Base-by-base conservation (phyloP, 2,113 vertebrate genomes). In the Pseudolaguvia tuberculata region DNA sequence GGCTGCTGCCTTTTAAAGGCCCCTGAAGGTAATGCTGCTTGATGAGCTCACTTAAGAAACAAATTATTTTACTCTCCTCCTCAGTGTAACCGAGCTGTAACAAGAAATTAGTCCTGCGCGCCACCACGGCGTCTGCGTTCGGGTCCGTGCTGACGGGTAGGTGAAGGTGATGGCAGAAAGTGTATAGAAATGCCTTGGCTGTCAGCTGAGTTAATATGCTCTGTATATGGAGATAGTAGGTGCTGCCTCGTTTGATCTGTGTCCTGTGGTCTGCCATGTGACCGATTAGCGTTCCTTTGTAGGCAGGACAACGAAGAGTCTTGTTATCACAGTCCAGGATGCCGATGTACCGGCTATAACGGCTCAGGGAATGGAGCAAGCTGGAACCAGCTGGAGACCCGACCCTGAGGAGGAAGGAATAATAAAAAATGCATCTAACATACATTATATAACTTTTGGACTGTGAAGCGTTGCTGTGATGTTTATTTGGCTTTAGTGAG, bases 141-240 rank as follows among this genome's bases (percentile, higher is more conserved):
- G 59, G 70, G 56, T 92, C 90, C 59, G 88, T 80, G 0, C 84
- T 90, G 76, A 95, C 88, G 9, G 95, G 95, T 75, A 99, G 89
- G 85, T 99, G 97, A 80, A 97, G 88, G 80, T 97, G 94, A 66
- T 97, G 96, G 82, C 95, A 98, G 86, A 98, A 99, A 56, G 95
- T 88, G 23, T 93, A 93, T 70, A 99, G 92, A 88, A 98, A 98
- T 62, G 95, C 96, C 87, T 93, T 95, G 42, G 95, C 92, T 0
- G 89, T 92, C 15, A 99, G 91, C 83, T 92, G 92, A 59, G 94
- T 93, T 70, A 98, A 92, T 77, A 90, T 76, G 57, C 91, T 92
- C 86, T 96, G 95, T 18, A 95, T 82, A 3, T 98, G 96, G 80
- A 97, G 91, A 80, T 91, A 95, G 88, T 96, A 99, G 69, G 97